A percentile compares a stretch with the other conserved stretches of the same genome.
phyloP scores from a whole-genome alignment of 2,888 invertebrate species.

The Diachrysia chrysitis region DNA sequence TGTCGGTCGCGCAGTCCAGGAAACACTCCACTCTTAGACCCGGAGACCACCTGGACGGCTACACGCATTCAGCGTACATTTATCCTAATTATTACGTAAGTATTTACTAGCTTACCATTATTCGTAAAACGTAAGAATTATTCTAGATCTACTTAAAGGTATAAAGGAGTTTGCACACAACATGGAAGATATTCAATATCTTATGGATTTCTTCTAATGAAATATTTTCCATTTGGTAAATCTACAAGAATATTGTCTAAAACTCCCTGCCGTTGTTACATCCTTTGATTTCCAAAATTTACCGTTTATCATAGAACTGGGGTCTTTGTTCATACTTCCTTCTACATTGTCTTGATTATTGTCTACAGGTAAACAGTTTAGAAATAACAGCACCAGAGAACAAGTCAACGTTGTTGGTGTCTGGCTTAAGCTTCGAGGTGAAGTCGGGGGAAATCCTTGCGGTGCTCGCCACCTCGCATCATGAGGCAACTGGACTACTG shows the following conservation, averaged over 20 bases:
- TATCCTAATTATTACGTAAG: constrained; percentile 91
- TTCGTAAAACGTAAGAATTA: no score
- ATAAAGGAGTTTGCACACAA: no score
- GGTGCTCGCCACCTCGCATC: constrained; percentile 96
- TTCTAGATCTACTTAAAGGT: no score
- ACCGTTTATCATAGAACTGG: no score
- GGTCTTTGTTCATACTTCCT: no score
- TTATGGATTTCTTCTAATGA: no score
- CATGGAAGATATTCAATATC: no score
- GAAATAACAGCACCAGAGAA: constrained; percentile 90
- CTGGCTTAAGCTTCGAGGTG: constrained; percentile 95
- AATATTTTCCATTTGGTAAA: no score
- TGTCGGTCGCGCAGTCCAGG: constrained; percentile 88
- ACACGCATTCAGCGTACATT: constrained; percentile 86
- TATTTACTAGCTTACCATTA: constrained; percentile 22
- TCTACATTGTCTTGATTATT: neutral
- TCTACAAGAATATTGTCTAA: no score
- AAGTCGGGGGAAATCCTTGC: constrained; percentile 97
- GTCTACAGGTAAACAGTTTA: constrained; percentile 89
- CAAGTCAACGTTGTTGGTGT: constrained; percentile 89
- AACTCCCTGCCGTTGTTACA: no score
- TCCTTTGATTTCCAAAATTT: no score
- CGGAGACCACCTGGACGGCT: constrained; percentile 89
- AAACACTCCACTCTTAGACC: constrained; percentile 89
- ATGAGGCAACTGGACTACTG: constrained; percentile 95